A percentile compares a stretch with the other conserved stretches of the same genome.
phyloP scores from a whole-genome alignment of 1,140 invertebrate species.

The Caenorhabditis brenneri region DNA sequence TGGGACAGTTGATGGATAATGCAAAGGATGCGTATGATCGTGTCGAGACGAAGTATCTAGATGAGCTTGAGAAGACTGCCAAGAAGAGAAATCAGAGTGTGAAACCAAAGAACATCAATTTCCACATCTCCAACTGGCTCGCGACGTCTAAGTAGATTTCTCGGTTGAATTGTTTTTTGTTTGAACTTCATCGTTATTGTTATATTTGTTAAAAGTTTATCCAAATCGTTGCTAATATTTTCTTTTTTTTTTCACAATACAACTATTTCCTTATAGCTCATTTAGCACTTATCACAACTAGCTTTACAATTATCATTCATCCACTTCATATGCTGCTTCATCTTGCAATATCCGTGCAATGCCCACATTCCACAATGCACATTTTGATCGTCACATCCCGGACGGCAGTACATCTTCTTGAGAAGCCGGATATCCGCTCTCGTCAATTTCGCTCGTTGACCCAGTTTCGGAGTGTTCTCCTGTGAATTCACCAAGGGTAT shows the following conservation, averaged over 20 bases:
- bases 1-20: constrained; percentile 25
- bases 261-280: too few species aligned
- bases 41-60: constrained; percentile 47
- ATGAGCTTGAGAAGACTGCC: constrained; percentile 22
- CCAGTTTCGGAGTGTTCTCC: constrained; percentile 59
- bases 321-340: constrained; percentile 48
- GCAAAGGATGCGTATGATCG: neutral
- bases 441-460: constrained; percentile 60
- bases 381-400: constrained; percentile 60
- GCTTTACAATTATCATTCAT: constrained; percentile 56
- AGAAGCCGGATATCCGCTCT: constrained; percentile 59
- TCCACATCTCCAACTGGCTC: constrained; percentile 51
- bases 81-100: constrained; percentile 44
- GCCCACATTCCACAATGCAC: constrained; percentile 67
- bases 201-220: too few species aligned
- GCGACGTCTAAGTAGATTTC: neutral
- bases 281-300: constrained; percentile 59
- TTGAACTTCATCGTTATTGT: too few species aligned
- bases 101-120: constrained; percentile 30
- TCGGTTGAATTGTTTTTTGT: too few species aligned
- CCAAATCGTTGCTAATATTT: too few species aligned
- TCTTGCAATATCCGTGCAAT: constrained; percentile 51
- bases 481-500: constrained; percentile 60
- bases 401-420: constrained; percentile 67
- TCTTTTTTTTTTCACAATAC: too few species aligned